Evolutionary conservation across 23 tunicate species (phyloP).

Genomic region (Corella eumyota): DNA sequence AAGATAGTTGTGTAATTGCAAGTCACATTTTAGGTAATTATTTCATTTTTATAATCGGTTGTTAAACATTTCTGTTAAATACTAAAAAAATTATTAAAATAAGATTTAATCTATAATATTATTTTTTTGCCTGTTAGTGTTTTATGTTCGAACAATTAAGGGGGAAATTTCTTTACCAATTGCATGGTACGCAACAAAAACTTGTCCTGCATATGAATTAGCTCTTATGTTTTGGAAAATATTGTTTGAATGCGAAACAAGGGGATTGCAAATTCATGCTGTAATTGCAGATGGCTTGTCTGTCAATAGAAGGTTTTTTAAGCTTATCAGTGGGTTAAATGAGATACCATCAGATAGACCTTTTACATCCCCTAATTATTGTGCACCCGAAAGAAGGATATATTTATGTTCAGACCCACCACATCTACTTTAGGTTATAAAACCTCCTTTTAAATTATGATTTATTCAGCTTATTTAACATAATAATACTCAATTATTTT

Average conservation of each 20-base stretch:
- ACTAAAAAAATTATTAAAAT: too few relatives aligned
- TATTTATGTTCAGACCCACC: slow-evolving; percentile 9
- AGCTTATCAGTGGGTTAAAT: slow-evolving; percentile 1
- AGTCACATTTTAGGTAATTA: slow-evolving; percentile 15
- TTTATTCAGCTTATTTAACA: too few relatives aligned
- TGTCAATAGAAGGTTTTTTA: slow-evolving; percentile 27
- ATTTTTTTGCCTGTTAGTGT: slow-evolving; percentile 2
- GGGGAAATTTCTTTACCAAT: slow-evolving; percentile 7
- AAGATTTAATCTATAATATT: background rate
- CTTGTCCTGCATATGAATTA: slow-evolving; percentile 6
- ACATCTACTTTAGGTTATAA: slow-evolving; percentile 13
- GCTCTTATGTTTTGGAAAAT: slow-evolving; percentile 13
- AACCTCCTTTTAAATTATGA: too few relatives aligned
- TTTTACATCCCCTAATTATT: slow-evolving; percentile 8
- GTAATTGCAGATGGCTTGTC: slow-evolving; percentile 2
- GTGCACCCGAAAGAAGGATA: background rate
- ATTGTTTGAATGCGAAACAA: slow-evolving; percentile 19
- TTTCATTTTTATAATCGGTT: too few relatives aligned
- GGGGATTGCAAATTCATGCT: slow-evolving; percentile 1
- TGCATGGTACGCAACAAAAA: slow-evolving; percentile 13
- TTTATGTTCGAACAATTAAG: slow-evolving; percentile 11
- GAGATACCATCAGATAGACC: background rate
- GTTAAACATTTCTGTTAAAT: too few relatives aligned
- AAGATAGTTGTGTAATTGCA: background rate
- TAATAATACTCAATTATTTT: background rate